Evolutionary conservation across 1,140 invertebrate species (phyloP).

Genomic region (Caenorhabditis inopinata): DNA sequence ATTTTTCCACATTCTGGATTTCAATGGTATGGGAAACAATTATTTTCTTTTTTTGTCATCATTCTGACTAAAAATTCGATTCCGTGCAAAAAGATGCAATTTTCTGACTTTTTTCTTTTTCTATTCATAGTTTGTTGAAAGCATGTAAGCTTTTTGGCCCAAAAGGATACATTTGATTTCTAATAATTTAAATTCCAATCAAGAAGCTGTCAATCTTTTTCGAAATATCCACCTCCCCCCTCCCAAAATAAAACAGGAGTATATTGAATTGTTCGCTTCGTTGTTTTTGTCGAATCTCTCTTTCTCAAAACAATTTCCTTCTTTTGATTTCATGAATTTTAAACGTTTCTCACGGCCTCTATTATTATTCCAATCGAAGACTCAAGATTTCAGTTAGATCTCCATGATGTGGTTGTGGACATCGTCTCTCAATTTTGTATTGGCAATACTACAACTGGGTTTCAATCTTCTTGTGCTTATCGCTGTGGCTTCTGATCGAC

Average conservation of each 20-base stretch:
- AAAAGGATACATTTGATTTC: neutral
- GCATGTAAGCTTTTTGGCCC: no score
- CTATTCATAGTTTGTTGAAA: no score
- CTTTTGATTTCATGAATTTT: neutral
- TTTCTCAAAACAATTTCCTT: neutral
- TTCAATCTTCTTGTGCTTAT: conserved; percentile 26
- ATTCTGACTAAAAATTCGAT: neutral
- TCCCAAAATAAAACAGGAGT: neutral
- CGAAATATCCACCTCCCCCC: no score
- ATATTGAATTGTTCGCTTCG: neutral
- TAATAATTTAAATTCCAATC: neutral
- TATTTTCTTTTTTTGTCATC: neutral
- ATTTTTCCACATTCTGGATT: no score
- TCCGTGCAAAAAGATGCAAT: no score
- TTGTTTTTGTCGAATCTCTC: neutral
- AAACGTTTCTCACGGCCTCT: no score
- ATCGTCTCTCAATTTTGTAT: conserved; percentile 11
- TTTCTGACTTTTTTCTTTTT: no score
- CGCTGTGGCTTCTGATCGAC: neutral
- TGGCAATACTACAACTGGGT: conserved; percentile 16
- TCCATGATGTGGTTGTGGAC: conserved; percentile 33
- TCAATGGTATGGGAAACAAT: no score
- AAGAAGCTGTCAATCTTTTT: no score
- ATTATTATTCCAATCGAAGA: no score
- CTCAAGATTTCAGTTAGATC: no score